Evolutionary conservation across 2,113 vertebrate genomes (phyloP), one percentile per base, ranked within the genome.

Genomic region (Rissa tridactyla): DNA sequence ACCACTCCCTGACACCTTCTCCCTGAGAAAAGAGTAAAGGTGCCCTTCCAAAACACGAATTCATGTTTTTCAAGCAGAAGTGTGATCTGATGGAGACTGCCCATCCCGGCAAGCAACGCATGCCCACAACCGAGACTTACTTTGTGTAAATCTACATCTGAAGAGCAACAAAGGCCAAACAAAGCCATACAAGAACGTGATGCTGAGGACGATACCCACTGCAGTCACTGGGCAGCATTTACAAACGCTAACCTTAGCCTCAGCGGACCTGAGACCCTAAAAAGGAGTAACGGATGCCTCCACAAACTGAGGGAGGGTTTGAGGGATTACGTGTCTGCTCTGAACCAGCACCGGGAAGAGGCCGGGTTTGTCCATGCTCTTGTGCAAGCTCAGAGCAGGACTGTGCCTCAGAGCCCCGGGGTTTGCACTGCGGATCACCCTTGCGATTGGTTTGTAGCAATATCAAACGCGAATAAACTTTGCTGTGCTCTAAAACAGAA

Each of bases 371-470:
- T 4, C 20, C 30, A 26, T 0, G 1, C 51, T 54, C 25, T 4
- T 18, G 15, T 36, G 19, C 2, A 9, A 93, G 66, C 52, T 68
- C 57, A 19, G 49, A 40, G 46, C 71, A 40, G 36, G n/a, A 36
- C 60, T 29, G 36, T 0, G 11, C 22, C 52, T 64, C 46, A 6
- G 17, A 40, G 26, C 15, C 3, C 51, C 3, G 25, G 4, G 30
- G 25, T 58, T 47, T 1, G 3, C 27, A 2, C 36, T 42, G 66
- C 5, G 6, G 4, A 34, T 11, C 52, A 72, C 78, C 72, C 34
- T 36, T 57, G 44, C 6, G 1, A 51, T 11, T 0, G 0, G 36
- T 13, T 27, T 42, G 47, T 2, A 54, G 47, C 1, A 3, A 9
- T 2, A 60, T 7, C 69, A 49, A 64, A 57, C 0, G 3, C 21